Evolutionary conservation across 2,888 invertebrate species (phyloP).

Genomic region (Ellobium chinense): DNA sequence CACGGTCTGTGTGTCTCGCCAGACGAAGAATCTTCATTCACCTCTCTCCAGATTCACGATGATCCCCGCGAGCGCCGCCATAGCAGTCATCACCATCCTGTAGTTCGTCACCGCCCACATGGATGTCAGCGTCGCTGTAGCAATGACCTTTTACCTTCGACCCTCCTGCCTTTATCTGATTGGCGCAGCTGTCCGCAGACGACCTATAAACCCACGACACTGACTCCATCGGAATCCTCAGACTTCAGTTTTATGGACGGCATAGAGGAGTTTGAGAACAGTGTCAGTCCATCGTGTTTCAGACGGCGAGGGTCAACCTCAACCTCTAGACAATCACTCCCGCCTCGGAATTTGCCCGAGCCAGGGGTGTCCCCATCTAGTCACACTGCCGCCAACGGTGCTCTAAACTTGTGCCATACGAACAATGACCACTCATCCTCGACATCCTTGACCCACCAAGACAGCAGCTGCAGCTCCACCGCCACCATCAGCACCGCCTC

Average conservation of each 20-base stretch:
- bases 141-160: background rate
- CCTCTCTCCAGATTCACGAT: background rate
- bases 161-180: background rate
- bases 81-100: constrained; percentile 1
- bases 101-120: background rate
- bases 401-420: background rate
- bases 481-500: constrained; percentile 25
- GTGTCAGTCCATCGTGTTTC: background rate
- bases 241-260: constrained; percentile 31
- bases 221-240: background rate
- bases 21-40: background rate
- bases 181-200: background rate
- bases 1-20: background rate
- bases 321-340: too few relatives aligned
- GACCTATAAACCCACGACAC: background rate
- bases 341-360: background rate
- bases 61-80: background rate
- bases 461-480: background rate
- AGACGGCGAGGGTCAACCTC: background rate
- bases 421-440: background rate
- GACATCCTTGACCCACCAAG: background rate
- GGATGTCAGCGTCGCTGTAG: background rate
- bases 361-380: constrained; percentile 6
- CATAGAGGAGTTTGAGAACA: background rate
- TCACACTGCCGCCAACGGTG: background rate